Evolutionary conservation across 2,888 invertebrate species (phyloP), one percentile per base, ranked within the genome.

Genomic region (Heteropelma amictum): DNA sequence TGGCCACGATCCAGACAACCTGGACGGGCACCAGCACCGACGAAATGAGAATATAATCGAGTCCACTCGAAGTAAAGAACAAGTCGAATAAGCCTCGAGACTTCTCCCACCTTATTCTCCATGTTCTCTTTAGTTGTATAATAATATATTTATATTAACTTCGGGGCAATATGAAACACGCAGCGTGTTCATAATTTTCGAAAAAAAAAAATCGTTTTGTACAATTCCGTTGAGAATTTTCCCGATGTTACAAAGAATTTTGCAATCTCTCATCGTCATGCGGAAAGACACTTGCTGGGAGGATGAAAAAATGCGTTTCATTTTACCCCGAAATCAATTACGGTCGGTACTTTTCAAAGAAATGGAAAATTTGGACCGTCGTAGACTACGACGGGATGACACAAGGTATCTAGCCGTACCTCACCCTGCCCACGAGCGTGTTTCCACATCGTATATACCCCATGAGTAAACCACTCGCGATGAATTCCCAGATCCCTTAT

Each of bases 1-100:
- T 83, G 83, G 83, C 83, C 17, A 14, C 65, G 75, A 69, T 81
- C 83, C 81, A 81, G 72, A 54, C 60, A 77, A 68, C 68, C 76
- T 68, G 58, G 56, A 30, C 33, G 35, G 42, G 54, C 73, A 73
- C 74, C n/a, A n/a, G n/a, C 69, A 74, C 78, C 64, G 67, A 61
- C 79, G 75, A 79, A 83, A 85, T 82, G 85, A 82, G 81, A 83
- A 82, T 80, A 85, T 84, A 84, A 84, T 84, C 84, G 83, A 85
- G 83, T 83, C 81, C 82, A 80, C 77, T 81, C 76, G 75, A 74
- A 79, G 72, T 77, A 76, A 81, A 78, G 80, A 69, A 68, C 60
- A 80, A 80, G 71, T 77, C 63, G 81, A 79, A 80, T 80, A 79
- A 77, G 72, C 72, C 67, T 10, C 47, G 14, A 49, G 30, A 68